Evolutionary conservation across 2,888 invertebrate species (phyloP).

Genomic region (Seira sanloemensis): DNA sequence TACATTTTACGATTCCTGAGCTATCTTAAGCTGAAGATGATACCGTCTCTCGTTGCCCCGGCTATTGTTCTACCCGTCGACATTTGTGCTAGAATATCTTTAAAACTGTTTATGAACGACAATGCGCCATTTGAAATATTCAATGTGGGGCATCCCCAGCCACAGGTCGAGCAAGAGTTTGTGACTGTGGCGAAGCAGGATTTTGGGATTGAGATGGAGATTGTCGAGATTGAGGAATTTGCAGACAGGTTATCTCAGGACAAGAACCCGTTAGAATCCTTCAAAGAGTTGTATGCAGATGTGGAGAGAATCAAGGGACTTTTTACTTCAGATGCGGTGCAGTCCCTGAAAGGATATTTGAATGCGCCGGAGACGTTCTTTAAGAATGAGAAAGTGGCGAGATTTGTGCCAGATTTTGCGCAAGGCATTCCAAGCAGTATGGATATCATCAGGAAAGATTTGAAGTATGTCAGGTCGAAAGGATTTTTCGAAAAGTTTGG

Average conservation of each 20-base stretch:
- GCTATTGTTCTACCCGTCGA: slow-evolving; percentile 43
- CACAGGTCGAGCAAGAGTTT: slow-evolving; percentile 39
- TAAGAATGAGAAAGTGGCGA: slow-evolving; percentile 28
- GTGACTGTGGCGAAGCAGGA: slow-evolving; percentile 42
- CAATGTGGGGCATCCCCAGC: slow-evolving; percentile 45
- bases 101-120: slow-evolving; percentile 36
- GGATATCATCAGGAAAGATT: slow-evolving; percentile 41
- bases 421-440: slow-evolving; percentile 19
- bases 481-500: slow-evolving; percentile 44
- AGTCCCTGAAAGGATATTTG: slow-evolving; percentile 22
- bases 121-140: slow-evolving; percentile 30
- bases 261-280: background rate
- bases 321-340: background rate
- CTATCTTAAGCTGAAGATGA: slow-evolving; percentile 34
- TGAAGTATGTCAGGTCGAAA: slow-evolving; percentile 23
- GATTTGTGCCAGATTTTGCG: slow-evolving; percentile 17
- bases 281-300: slow-evolving; percentile 24
- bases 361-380: slow-evolving; percentile 38
- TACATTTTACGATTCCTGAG: slow-evolving; percentile 41
- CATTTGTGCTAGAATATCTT: slow-evolving; percentile 19
- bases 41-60: slow-evolving; percentile 22
- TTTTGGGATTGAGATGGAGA: slow-evolving; percentile 27
- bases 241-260: slow-evolving; percentile 3
- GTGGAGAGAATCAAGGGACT: background rate
- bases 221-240: slow-evolving; percentile 41